phyloP scores from a whole-genome alignment of 2,797 vertebrate genomes.

The Podarcis lilfordi region DNA sequence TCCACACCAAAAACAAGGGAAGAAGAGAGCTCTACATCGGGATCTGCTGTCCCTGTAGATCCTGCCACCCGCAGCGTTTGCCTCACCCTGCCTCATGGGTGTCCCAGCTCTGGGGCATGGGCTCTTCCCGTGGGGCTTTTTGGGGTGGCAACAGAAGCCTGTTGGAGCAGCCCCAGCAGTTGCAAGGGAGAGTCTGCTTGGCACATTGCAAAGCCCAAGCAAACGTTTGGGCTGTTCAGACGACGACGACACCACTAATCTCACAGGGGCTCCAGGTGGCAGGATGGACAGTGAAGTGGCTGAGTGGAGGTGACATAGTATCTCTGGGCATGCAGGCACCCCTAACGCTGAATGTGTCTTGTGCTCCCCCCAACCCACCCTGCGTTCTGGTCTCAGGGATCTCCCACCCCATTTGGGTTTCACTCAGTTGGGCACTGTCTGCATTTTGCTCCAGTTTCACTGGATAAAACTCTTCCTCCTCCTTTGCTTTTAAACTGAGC shows the following conservation, averaged over 20 bases:
- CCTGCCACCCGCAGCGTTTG: too few species aligned
- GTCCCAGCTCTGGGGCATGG: not conserved
- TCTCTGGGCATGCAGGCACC: too few species aligned
- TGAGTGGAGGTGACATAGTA: not conserved
- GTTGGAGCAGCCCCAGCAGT: not conserved
- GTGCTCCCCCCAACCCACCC: not conserved
- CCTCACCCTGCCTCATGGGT: too few species aligned
- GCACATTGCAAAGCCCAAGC: too few species aligned
- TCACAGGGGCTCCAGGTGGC: not conserved
- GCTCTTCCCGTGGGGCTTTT: not conserved
- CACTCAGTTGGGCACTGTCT: not conserved
- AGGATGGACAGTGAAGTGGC: not conserved
- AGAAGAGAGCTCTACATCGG: too few species aligned
- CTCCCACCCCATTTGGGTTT: too few species aligned
- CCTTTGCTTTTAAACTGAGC: too few species aligned
- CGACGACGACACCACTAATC: fast-evolving
- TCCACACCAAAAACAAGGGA: too few species aligned
- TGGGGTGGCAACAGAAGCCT: not conserved
- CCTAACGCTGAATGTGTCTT: not conserved
- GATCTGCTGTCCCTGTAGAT: too few species aligned
- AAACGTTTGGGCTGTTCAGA: too few species aligned
- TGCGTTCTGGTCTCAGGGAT: not conserved
- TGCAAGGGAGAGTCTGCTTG: too few species aligned
- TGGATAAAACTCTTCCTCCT: not conserved
- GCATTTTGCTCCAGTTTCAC: not conserved